These are phyloP conservation scores for Malaclemys terrapin DNA, from an alignment of 2,113 vertebrate genomes.

Conservation along the genomic window DNA sequence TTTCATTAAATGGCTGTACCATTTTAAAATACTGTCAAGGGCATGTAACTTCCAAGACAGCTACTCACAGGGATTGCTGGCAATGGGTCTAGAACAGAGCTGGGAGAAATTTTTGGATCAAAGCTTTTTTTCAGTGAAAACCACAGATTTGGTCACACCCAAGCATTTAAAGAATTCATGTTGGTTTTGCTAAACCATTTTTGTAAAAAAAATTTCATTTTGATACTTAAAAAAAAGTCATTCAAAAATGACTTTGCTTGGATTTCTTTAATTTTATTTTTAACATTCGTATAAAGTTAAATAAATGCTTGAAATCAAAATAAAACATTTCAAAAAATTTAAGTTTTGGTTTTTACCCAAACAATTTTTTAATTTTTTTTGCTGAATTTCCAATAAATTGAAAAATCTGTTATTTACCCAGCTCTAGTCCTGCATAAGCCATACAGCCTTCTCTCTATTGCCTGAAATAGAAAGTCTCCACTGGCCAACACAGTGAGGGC, in stretches of 20 bases:
- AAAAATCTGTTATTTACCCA: neutral
- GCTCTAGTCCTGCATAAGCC: neutral
- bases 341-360: no score
- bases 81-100: no score
- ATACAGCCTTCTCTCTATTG: neutral
- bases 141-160: neutral
- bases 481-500: neutral
- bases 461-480: neutral
- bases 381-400: no score
- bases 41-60: rapidly evolving
- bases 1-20: neutral
- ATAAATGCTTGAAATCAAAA: neutral
- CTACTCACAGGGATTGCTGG: neutral
- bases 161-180: neutral
- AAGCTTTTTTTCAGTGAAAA: neutral
- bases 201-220: neutral
- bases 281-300: neutral
- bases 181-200: neutral
- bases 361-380: no score
- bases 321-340: no score
- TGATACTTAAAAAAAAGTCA: no score
- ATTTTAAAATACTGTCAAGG: neutral
- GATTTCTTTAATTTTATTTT: neutral
- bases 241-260: neutral
- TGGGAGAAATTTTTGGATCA: neutral